These are phyloP conservation scores for Lutjanus argentimaculatus DNA, from an alignment of 2,797 vertebrate genomes.

Conservation along the genomic window DNA sequence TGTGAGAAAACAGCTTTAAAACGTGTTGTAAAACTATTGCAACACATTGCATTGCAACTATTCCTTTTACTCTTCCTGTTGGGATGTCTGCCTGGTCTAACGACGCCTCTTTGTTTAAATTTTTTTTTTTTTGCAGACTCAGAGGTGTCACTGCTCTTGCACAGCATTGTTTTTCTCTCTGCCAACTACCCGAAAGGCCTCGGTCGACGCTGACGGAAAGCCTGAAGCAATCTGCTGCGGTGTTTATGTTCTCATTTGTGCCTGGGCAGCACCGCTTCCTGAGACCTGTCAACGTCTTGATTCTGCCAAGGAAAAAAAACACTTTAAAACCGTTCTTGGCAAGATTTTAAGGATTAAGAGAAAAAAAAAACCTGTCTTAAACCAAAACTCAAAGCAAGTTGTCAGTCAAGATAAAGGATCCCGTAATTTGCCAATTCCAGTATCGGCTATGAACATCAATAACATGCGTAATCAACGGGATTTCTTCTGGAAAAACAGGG, in stretches of 20 bases:
- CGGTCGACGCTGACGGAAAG: constrained; percentile 67
- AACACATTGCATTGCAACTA: no score
- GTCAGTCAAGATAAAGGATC: background rate
- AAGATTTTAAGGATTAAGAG: constrained; percentile 6
- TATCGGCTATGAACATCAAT: background rate
- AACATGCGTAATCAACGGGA: background rate
- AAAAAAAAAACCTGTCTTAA: background rate
- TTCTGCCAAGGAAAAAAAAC: constrained; percentile 24
- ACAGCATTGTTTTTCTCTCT: constrained; percentile 92
- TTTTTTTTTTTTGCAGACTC: constrained; percentile 86
- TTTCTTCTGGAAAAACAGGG: background rate
- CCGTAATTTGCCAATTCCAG: background rate
- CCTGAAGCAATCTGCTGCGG: background rate
- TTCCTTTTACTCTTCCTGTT: background rate
- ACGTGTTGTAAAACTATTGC: no score
- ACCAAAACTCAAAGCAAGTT: background rate
- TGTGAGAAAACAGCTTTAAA: no score
- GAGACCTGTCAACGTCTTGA: constrained; percentile 20
- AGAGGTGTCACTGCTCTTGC: constrained; percentile 91
- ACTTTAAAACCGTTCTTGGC: constrained; percentile 8
- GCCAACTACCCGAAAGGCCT: constrained; percentile 81
- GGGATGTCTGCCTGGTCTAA: background rate
- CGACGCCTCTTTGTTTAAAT: constrained; percentile 6
- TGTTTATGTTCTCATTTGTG: constrained; percentile 5
- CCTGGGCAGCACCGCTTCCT: constrained; percentile 32